Evolutionary conservation across 2,797 vertebrate species (phyloP).

Genomic region (Gymnoscopelus microlampas): DNA sequence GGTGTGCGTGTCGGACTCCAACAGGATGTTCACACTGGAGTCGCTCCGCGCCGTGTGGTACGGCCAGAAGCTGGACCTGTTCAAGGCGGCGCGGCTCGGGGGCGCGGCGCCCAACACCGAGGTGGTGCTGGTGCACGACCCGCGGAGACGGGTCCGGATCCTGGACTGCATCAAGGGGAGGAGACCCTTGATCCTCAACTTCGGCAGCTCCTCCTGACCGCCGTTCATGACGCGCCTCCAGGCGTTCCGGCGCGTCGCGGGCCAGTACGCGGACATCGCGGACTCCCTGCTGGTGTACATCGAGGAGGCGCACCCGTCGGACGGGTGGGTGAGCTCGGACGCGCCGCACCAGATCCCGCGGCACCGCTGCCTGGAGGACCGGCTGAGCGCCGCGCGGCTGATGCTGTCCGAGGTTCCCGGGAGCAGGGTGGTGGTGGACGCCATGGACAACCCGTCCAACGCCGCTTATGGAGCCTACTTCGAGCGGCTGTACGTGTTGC

Average conservation of each 20-base stretch:
- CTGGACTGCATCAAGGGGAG: constrained; percentile 90
- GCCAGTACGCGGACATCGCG: constrained; percentile 91
- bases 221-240: constrained; percentile 98
- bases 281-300: constrained; percentile 97
- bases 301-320: constrained; percentile 97
- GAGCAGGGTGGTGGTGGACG: constrained; percentile 93
- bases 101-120: constrained; percentile 92
- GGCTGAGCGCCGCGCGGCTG: constrained; percentile 89
- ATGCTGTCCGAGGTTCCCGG: constrained; percentile 87
- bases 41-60: constrained; percentile 97
- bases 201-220: constrained; percentile 99
- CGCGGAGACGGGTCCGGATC: constrained; percentile 80
- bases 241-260: constrained; percentile 92
- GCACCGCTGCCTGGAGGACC: constrained; percentile 94
- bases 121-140: constrained; percentile 89
- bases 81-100: constrained; percentile 93
- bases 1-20: constrained; percentile 94
- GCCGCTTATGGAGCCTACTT: constrained; percentile 98
- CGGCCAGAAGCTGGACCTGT: constrained; percentile 96
- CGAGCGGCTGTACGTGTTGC: constrained; percentile 94
- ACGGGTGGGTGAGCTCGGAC: constrained; percentile 98
- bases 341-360: constrained; percentile 93
- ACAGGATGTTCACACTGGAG: constrained; percentile 94
- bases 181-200: constrained; percentile 95
- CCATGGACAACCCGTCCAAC: constrained; percentile 96